Base-by-base conservation (phyloP, 2,888 invertebrate genomes). In the Drosophila neoperkinsi region DNA sequence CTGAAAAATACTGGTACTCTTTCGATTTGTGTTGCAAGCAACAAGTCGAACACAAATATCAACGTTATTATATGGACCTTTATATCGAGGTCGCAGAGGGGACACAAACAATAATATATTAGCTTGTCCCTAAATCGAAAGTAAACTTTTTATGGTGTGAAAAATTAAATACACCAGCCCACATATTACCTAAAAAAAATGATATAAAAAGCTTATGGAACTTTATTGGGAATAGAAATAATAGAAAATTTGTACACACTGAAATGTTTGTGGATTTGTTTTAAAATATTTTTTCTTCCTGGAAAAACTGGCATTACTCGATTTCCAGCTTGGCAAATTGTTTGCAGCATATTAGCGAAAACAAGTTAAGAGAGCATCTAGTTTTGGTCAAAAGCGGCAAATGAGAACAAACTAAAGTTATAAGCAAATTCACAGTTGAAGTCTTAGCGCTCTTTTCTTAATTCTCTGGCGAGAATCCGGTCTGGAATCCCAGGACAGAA, bases 1-100 rank as follows among this genome's bases (percentile, higher is more conserved):
- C 38, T 25, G 13, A 18, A 3, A 28, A 56, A 56, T 41, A 56
- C 56, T 30, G 13, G 1, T 30, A 3, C 5, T 21, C 16, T 7
- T 33, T 52, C n/a, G 25, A 55, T 18, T 21, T 53, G 11, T 10
- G n/a, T 11, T 18, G 11, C 11, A n/a, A 30, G 68, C 73, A 76
- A 52, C 25, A 43, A 34, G 18, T 36, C 16, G 9, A 21, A 13
- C 49, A 21, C 7, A 53, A 28, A 55, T 50, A 36, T 11, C 50
- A 55, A 33, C 5, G 5, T 9, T 18, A 36, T 9, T 21, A 4
- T 5, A 1, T 28, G 10, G 10, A 3, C 1, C 3, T 13, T n/a
- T 13, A 38, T 5, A 30, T 41, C 13, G 10, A 41, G 3, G 9
- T 10, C 30, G 30, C 30, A 21, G 1, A 18, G 2, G 10, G 6